phyloP scores from a whole-genome alignment of 2,113 vertebrate genomes.

The Otus sunia region DNA sequence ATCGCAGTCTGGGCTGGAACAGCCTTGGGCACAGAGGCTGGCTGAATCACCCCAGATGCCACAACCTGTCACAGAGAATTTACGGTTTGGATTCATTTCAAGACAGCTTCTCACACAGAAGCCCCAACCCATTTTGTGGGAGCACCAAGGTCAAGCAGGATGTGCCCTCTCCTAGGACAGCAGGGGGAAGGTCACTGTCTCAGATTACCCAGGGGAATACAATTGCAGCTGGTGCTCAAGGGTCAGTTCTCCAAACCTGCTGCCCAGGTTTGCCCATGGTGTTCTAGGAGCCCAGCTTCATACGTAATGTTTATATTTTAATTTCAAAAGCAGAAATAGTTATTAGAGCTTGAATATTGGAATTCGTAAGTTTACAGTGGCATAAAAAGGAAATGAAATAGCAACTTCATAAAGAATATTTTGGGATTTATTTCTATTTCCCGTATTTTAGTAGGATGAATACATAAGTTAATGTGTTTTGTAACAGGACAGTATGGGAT shows the following conservation, averaged over 20 bases:
- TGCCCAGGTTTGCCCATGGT: neutral
- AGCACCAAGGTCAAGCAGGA: neutral
- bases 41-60: constrained; percentile 36
- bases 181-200: neutral
- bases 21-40: neutral
- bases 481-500: neutral
- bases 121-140: neutral
- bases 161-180: neutral
- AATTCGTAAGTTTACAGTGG: neutral
- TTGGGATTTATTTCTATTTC: neutral
- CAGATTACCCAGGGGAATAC: neutral
- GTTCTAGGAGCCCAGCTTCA: neutral
- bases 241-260: neutral
- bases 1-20: neutral
- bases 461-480: neutral
- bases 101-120: neutral
- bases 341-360: neutral
- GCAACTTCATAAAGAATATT: neutral
- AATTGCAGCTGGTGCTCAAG: neutral
- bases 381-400: neutral
- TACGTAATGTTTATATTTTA: neutral
- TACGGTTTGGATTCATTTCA: neutral
- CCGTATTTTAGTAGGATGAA: neutral
- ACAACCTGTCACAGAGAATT: constrained; percentile 42
- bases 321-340: neutral